Evolutionary conservation across 2,888 invertebrate genomes (phyloP), one percentile per base, ranked within the genome.

Genomic region (Drosophila suboccidentalis): DNA sequence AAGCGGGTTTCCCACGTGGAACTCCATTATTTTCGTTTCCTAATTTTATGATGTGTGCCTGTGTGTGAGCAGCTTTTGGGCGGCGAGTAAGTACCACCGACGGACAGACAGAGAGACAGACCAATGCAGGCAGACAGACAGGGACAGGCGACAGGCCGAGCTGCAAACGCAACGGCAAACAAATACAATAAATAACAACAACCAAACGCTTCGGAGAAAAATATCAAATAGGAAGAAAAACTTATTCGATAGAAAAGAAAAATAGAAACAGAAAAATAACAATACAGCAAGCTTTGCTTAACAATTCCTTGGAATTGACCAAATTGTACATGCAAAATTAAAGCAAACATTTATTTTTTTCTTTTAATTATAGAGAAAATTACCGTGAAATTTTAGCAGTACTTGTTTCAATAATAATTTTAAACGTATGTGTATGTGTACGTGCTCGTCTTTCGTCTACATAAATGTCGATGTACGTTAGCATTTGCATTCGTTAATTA

Each of bases 311-410:
- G 65, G 66, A 65, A 75, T 79, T 66, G 62, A 71, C 59, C 41
- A 76, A 83, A 78, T 82, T 87, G 79, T 80, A 71, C 70, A 69
- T 82, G 74, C 84, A 72, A 86, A 85, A 87, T 88, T 86, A 57
- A 80, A 84, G 68, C 71, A 67, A 57, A 71, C 67, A 61, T 81
- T 86, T 78, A 58, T 73, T 60, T 75, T 72, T 81, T 72, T 81
- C 70, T 79, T 75, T 81, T 74, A 84, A 76, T 80, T 89, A 69
- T 75, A 88, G 89, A 87, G 71, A 82, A 87, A 86, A 89, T 86
- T 89, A 80, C 72, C 72, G 87, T 87, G 82, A 85, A 89, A 84
- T 76, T 84, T 87, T 84, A 80, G 80, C 88, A 79, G 85, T 86
- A 73, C 78, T 80, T 64, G 71, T 83, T 83, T 77, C 66, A 67